These are phyloP conservation scores for Cheilosia vernalis DNA, from an alignment of 2,888 invertebrate species.

Conservation along the genomic window DNA sequence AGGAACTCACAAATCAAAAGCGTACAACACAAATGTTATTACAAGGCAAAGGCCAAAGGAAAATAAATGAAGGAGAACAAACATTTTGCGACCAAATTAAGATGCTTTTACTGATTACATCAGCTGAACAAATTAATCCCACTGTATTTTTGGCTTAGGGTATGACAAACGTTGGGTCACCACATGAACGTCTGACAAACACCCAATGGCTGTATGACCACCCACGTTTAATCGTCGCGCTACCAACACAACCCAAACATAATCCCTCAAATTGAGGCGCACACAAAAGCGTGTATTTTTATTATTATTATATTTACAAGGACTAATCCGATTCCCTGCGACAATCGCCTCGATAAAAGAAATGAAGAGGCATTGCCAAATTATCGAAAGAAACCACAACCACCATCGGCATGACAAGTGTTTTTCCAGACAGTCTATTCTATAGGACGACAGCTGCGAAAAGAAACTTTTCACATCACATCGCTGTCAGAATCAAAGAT, in stretches of 20 bases:
- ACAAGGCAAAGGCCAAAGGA: slow-evolving; percentile 45
- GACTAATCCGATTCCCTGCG: slow-evolving; percentile 57
- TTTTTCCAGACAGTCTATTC: background rate
- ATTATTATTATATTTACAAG: slow-evolving; percentile 50
- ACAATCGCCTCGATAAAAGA: slow-evolving; percentile 27
- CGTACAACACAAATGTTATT: slow-evolving; percentile 25
- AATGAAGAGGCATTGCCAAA: slow-evolving; percentile 30
- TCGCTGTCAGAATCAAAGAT: slow-evolving; percentile 18
- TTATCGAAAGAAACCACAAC: slow-evolving; percentile 41
- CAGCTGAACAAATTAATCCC: slow-evolving; percentile 67
- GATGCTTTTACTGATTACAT: slow-evolving; percentile 60
- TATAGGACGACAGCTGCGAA: slow-evolving; percentile 33
- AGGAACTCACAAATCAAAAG: slow-evolving; percentile 54
- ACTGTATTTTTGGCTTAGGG: slow-evolving; percentile 49
- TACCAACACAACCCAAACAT: slow-evolving; percentile 18
- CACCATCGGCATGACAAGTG: slow-evolving; percentile 6
- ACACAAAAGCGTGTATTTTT: slow-evolving; percentile 48
- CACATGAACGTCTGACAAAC: slow-evolving; percentile 20
- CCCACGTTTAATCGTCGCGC: slow-evolving; percentile 14
- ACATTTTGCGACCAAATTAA: slow-evolving; percentile 54
- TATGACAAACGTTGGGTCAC: slow-evolving; percentile 43
- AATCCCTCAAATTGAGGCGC: slow-evolving; percentile 53
- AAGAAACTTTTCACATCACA: slow-evolving; percentile 17
- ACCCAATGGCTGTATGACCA: background rate
- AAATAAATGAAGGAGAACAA: slow-evolving; percentile 55